A percentile compares a stretch with the other conserved stretches of the same genome.
These are phyloP conservation scores for Cherax quadricarinatus DNA, from an alignment of 1,140 invertebrate species.

Conservation along the genomic window DNA sequence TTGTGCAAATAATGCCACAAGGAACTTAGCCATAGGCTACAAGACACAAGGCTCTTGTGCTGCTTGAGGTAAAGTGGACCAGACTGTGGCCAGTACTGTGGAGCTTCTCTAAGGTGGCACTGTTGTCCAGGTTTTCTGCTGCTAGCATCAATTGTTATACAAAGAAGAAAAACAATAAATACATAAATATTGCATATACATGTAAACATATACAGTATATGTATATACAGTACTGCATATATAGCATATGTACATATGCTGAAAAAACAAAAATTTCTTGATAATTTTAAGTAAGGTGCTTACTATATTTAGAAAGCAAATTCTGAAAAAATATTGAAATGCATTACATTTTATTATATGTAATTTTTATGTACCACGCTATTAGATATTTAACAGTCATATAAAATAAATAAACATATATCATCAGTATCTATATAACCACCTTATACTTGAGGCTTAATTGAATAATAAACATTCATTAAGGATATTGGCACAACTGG, in stretches of 20 bases:
- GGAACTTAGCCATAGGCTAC: not conserved
- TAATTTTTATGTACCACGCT: not conserved
- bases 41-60: slow-evolving; percentile 8
- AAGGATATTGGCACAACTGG: slow-evolving; percentile 11
- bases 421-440: not conserved
- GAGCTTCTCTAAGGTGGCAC: slow-evolving; percentile 1
- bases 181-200: too few species aligned
- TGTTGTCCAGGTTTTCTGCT: not conserved
- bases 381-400: not conserved
- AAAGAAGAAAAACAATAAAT: not conserved
- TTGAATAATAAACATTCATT: not conserved
- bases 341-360: not conserved
- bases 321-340: not conserved
- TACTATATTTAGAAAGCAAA: not conserved
- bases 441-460: not conserved
- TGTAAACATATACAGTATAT: too few species aligned
- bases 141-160: not conserved
- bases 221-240: too few species aligned
- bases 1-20: slow-evolving; percentile 9
- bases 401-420: not conserved
- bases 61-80: not conserved
- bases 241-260: not conserved
- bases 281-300: not conserved
- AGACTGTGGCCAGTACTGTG: not conserved
- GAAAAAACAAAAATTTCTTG: not conserved